A percentile compares a stretch with the other conserved stretches of the same genome.
Conservation (phyloP, 2,797 vertebrate species). For the Ambastaia sidthimunki region DNA sequence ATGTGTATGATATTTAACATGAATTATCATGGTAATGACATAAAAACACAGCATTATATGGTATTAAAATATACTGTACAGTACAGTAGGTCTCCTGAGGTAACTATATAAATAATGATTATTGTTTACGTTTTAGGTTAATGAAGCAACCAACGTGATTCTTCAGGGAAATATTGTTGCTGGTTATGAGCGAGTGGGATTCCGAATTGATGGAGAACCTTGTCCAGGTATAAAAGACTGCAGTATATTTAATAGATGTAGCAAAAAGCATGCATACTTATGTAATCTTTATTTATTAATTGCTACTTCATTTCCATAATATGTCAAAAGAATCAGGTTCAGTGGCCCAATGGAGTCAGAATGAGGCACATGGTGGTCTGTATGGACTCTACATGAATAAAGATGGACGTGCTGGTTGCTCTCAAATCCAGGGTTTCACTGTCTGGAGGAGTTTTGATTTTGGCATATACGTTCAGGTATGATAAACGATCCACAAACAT, state of each 20-base stretch:
- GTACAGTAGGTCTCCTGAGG: neutral
- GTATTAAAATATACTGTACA: no score
- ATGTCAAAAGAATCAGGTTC: constrained; percentile 61
- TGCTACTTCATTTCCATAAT: neutral
- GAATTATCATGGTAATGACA: no score
- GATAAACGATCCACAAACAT: neutral
- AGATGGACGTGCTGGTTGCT: constrained; percentile 75
- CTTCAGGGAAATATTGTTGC: constrained; percentile 86
- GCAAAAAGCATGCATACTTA: neutral
- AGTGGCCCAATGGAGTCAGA: constrained; percentile 71
- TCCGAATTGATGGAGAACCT: constrained; percentile 83
- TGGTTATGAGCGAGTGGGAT: constrained; percentile 84
- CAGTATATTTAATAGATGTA: neutral
- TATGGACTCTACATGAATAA: constrained; percentile 77
- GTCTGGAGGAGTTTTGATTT: constrained; percentile 80
- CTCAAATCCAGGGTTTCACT: constrained; percentile 73
- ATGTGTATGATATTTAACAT: no score
- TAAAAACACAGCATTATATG: no score
- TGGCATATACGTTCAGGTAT: constrained; percentile 81
- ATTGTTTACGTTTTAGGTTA: constrained; percentile 71
- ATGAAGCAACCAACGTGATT: constrained; percentile 77
- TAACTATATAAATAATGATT: neutral
- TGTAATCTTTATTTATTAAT: neutral
- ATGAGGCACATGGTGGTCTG: constrained; percentile 81
- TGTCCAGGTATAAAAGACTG: constrained; percentile 77